These are phyloP conservation scores for Zygothrica quintamaculata DNA, from an alignment of 2,888 invertebrate genomes.

Conservation along the genomic window DNA sequence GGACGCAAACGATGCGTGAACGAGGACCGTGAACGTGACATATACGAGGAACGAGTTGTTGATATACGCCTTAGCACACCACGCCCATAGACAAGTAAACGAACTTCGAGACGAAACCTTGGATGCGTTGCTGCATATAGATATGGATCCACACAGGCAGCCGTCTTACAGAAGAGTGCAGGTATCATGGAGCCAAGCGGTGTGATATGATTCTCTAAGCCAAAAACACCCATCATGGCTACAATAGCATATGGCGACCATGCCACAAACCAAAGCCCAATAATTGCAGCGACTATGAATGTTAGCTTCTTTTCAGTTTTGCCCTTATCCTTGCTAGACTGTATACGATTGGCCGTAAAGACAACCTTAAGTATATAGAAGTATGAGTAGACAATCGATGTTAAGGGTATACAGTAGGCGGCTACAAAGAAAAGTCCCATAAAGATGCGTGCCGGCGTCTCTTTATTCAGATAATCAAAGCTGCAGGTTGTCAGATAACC, in stretches of 20 bases:
- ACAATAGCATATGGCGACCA: constrained; percentile 94
- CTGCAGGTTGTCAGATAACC: constrained; percentile 93
- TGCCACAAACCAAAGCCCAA: constrained; percentile 90
- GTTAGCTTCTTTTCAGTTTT: constrained; percentile 90
- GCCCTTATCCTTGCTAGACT: constrained; percentile 87
- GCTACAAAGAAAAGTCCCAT: constrained; percentile 91
- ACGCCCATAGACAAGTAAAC: constrained; percentile 75
- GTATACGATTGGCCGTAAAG: constrained; percentile 85
- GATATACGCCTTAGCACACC: constrained; percentile 67
- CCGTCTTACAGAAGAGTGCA: constrained; percentile 91
- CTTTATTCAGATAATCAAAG: constrained; percentile 92
- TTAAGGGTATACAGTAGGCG: constrained; percentile 90
- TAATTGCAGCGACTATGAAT: constrained; percentile 88
- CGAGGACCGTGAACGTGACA: constrained; percentile 75
- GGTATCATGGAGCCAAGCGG: constrained; percentile 91
- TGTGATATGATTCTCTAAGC: constrained; percentile 87
- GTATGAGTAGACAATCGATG: constrained; percentile 90
- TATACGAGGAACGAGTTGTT: constrained; percentile 81
- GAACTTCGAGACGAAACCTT: constrained; percentile 87
- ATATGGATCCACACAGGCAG: constrained; percentile 92
- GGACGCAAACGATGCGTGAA: constrained; percentile 67
- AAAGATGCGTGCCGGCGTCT: constrained; percentile 87
- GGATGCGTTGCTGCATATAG: constrained; percentile 92
- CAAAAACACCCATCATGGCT: constrained; percentile 90
- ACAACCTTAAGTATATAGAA: constrained; percentile 89